Conservation (phyloP, 2,113 vertebrate species). For the Erythrocebus patas region DNA sequence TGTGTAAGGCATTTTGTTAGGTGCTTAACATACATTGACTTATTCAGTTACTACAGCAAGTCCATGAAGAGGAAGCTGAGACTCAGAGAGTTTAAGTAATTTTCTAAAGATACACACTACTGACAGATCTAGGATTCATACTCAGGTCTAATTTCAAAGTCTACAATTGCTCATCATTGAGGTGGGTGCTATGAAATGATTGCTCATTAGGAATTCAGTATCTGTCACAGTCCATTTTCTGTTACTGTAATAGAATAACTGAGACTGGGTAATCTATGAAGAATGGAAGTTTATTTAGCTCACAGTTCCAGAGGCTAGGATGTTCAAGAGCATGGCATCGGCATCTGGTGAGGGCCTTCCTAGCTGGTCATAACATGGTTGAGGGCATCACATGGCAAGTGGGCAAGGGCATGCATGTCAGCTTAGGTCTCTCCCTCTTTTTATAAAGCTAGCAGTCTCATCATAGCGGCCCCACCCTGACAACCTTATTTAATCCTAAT, state of each 20-base stretch:
- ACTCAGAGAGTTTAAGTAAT: not conserved
- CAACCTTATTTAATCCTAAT: not conserved
- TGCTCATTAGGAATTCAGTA: not conserved
- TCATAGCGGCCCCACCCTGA: not conserved
- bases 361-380: not conserved
- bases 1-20: not conserved
- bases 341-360: not conserved
- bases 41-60: not conserved
- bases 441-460: not conserved
- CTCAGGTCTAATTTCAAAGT: not conserved
- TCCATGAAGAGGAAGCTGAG: not conserved
- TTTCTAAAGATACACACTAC: not conserved
- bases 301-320: not conserved
- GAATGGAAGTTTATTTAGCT: not conserved
- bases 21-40: not conserved
- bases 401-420: not conserved
- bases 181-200: not conserved
- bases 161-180: not conserved
- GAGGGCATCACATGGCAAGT: not conserved
- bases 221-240: not conserved
- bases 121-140: not conserved
- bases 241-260: not conserved
- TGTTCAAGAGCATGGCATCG: not conserved
- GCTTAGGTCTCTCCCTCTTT: not conserved
- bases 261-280: not conserved